Base-by-base conservation (phyloP, 2,888 invertebrate genomes). In the Drosophila testacea region DNA sequence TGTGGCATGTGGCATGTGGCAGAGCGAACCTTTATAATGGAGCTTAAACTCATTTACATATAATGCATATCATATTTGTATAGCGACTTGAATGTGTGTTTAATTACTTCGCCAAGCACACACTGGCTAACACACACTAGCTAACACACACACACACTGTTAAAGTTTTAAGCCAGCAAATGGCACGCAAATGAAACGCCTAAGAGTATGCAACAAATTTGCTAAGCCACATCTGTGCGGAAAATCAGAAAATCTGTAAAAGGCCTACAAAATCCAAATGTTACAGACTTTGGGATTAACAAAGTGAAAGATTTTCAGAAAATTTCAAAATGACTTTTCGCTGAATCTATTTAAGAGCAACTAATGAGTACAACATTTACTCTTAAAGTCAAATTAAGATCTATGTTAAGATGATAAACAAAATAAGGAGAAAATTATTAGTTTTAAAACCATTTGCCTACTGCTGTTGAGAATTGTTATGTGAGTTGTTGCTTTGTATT, bases 31-130 rank as follows among this genome's bases (percentile, higher is more conserved):
- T 75, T 77, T 79, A 63, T 77, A 74, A 77, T 77, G 79, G 65
- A 75, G 77, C 77, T 78, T 78, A 78, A 75, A 72, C 72, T 78
- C 79, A 78, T 78, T 78, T 78, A 75, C 77, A 78, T 79, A 78
- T 66, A 78, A 78, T 79, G 77, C 76, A 75, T 68, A 78, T 79
- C 79, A 75, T 79, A 75, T 78, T 78, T 75, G 79, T 75, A 72
- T 65, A 72, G 76, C 64, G 75, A 79, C 72, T 78, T 72, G 72
- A 75, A 78, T 78, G 79, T 78, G 79, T 78, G 79, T 79, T 78
- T 78, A 78, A 78, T 78, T 78, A 79, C 77, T 78, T 71, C 44
- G 63, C 61, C 70, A 70, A 65, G 62, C 65, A 77, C 64, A 73
- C 72, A 71, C 51, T 7, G 16, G 30, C 67, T 27, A 28, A 42